These are phyloP conservation scores for Ibidorhyncha struthersii DNA, from an alignment of 2,113 vertebrate species.

Conservation along the genomic window DNA sequence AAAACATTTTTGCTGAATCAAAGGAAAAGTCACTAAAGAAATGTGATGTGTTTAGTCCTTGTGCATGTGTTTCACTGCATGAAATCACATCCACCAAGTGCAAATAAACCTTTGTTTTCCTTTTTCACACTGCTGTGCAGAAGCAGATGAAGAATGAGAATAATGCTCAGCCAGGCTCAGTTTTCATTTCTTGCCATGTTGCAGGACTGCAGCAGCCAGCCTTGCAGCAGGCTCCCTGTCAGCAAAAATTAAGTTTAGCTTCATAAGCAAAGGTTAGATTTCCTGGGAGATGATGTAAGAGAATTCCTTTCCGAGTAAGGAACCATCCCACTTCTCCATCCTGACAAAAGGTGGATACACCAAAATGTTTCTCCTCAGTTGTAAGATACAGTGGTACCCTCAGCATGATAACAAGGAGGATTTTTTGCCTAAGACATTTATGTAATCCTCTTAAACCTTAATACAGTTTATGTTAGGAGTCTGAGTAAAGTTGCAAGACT, in stretches of 20 bases:
- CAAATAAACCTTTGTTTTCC: neutral
- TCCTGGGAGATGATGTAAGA: neutral
- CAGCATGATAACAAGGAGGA: neutral
- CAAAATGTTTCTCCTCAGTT: neutral
- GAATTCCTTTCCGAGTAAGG: neutral
- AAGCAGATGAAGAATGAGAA: neutral
- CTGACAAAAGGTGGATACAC: neutral
- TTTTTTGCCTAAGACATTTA: neutral
- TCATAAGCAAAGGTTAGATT: neutral
- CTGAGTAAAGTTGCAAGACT: neutral
- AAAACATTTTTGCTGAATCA: neutral
- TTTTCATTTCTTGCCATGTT: neutral
- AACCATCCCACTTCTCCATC: neutral
- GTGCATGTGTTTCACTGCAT: neutral
- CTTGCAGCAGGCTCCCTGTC: neutral
- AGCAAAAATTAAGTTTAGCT: constrained; percentile 2
- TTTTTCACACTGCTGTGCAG: neutral
- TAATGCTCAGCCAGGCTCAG: neutral
- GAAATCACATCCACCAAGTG: neutral
- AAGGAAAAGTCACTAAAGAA: neutral
- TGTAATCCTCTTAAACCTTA: neutral
- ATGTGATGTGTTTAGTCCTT: neutral
- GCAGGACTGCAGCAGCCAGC: neutral
- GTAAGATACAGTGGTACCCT: neutral
- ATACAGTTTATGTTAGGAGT: neutral